Evolutionary conservation across 2,113 vertebrate genomes (phyloP).

Genomic region (Tylochromis polylepis): DNA sequence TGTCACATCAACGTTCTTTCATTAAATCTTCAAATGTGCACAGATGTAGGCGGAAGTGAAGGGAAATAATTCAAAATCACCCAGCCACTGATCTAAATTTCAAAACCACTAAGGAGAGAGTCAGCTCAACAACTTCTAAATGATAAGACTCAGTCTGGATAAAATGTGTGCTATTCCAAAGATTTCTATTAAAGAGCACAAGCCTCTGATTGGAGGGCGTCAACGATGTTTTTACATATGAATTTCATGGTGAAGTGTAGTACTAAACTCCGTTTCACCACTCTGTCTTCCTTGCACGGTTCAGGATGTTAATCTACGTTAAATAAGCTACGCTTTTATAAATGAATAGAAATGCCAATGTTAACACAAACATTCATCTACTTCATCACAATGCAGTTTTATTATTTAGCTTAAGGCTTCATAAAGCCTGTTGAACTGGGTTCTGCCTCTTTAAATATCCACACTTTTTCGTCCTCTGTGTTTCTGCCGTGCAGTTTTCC

Average conservation of each 20-base stretch:
- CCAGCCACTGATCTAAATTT: neutral
- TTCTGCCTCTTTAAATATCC: neutral
- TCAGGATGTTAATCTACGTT: neutral
- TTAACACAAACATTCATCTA: neutral
- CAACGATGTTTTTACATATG: neutral
- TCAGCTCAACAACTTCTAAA: neutral
- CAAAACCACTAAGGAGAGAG: neutral
- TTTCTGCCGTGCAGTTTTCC: neutral
- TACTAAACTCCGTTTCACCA: neutral
- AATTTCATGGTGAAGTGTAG: neutral
- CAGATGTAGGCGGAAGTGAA: neutral
- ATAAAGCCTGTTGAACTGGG: neutral
- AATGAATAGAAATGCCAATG: neutral
- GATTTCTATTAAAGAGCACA: neutral
- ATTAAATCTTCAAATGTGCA: neutral
- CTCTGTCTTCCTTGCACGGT: neutral
- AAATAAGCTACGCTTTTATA: neutral
- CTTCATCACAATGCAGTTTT: neutral
- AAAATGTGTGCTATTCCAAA: neutral
- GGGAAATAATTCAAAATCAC: neutral
- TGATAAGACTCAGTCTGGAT: neutral
- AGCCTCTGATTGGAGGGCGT: neutral
- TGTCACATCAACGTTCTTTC: neutral
- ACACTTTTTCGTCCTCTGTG: neutral
- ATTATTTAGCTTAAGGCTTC: neutral